Base-by-base conservation (phyloP, 2,113 vertebrate genomes). In the Salvator merianae region DNA sequence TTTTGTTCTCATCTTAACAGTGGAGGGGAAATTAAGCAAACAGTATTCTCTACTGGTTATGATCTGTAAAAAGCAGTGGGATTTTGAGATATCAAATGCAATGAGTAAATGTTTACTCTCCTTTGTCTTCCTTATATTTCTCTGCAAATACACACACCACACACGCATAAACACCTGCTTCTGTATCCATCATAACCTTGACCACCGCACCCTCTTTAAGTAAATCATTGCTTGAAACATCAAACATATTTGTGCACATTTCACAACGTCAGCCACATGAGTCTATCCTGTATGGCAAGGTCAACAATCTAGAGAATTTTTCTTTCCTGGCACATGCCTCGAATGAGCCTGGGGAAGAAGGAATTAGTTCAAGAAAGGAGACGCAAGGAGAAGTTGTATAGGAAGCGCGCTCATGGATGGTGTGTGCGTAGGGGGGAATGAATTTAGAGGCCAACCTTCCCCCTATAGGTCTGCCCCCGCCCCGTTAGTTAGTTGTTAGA, bases 381-480 rank as follows among this genome's bases (percentile, higher is more conserved):
- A 88, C 0, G 70, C 90, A 90, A 87, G 93, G 80, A 90, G 3
- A 65, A 6, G 87, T 55, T 79, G 84, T 87, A 1, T 1, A 86
- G 86, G 87, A 55, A 38, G 83, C 84, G 72, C 72, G 79, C 91
- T 91, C 89, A 79, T 63, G 55, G 75, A 59, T 59, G 55, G 55
- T 55, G 55, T 59, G 55, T 59, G 55, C 18, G 55, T 59, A 4
- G 32, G 34, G 83, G 32, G 62, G 76, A 53, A 77, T 83, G 88
- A 84, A 26, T 0, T n/a, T 79, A 0, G 3, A 73, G 86, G 77
- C 36, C 28, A 73, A 87, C 83, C 84, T 47, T 0, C 4, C 82
- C 76, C 40, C 0, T 0, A 47, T 47, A 34, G 1, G 0, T 74
- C 84, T 1, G 66, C 0, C 81, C 83, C 81, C 4, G 43, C 66